phyloP scores from a whole-genome alignment of 2,888 invertebrate genomes.

The Rhagophthalmus giganteus region DNA sequence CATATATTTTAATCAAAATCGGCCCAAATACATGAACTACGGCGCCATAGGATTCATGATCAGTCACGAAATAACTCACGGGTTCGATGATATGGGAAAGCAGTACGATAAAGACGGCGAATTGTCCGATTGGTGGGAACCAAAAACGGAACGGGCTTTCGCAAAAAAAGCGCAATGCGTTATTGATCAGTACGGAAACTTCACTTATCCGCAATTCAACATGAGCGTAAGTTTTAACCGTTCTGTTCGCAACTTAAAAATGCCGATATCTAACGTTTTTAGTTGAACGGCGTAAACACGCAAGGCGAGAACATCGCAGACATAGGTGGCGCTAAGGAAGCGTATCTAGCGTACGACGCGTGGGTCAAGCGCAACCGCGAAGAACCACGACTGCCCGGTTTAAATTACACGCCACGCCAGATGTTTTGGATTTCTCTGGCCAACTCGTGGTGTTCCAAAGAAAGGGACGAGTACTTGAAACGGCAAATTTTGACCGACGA shows the following conservation, averaged over 20 bases:
- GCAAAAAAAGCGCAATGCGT: conserved; percentile 79
- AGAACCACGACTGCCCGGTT: conserved; percentile 8
- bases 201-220: conserved; percentile 74
- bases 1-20: conserved; percentile 2
- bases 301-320: conserved; percentile 20
- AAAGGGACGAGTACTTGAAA: background rate
- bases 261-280: background rate
- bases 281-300: conserved; percentile 13
- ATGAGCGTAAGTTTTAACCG: conserved; percentile 75
- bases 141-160: conserved; percentile 4
- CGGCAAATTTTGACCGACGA: background rate
- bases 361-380: conserved; percentile 3
- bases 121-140: conserved; percentile 14
- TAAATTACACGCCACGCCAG: conserved; percentile 17
- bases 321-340: conserved; percentile 14
- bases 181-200: conserved; percentile 91
- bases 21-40: conserved; percentile 15
- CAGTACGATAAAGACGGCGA: conserved; percentile 13
- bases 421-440: conserved; percentile 21
- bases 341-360: conserved; percentile 9
- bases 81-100: conserved; percentile 11
- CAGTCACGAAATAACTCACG: conserved; percentile 20
- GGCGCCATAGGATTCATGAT: conserved; percentile 14
- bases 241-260: background rate
- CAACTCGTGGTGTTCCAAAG: conserved; percentile 7